phyloP scores from a whole-genome alignment of 2,113 vertebrate genomes.

The Chlamydotis undulata region DNA sequence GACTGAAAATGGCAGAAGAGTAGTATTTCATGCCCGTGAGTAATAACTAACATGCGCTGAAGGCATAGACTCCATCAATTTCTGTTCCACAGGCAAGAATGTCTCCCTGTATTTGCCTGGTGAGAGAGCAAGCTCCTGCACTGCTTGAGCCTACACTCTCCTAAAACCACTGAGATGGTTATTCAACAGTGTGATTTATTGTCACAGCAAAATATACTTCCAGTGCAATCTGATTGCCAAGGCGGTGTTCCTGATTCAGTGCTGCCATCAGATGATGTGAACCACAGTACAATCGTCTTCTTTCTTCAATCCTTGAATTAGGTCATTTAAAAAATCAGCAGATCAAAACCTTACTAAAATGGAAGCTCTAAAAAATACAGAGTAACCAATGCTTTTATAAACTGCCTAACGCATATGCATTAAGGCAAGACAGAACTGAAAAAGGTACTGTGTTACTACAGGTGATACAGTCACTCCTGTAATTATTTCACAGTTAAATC shows the following conservation, averaged over 20 bases:
- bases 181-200: slow-evolving; percentile 37
- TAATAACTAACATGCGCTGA: not conserved
- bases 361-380: not conserved
- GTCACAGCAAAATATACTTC: slow-evolving; percentile 26
- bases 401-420: not conserved
- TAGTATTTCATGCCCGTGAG: not conserved
- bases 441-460: not conserved
- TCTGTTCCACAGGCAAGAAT: not conserved
- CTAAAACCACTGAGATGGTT: not conserved
- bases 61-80: not conserved
- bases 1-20: slow-evolving; percentile 1
- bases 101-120: not conserved
- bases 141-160: not conserved
- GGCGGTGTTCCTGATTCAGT: not conserved
- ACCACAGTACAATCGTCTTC: not conserved
- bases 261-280: not conserved
- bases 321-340: not conserved
- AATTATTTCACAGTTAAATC: slow-evolving; percentile 28
- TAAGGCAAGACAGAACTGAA: slow-evolving; percentile 38
- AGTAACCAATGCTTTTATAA: not conserved
- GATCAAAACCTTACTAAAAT: slow-evolving; percentile 28
- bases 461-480: not conserved
- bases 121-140: not conserved
- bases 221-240: slow-evolving; percentile 48
- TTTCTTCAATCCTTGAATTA: slow-evolving; percentile 4